Evolutionary conservation across 2,888 invertebrate genomes (phyloP), one percentile per base, ranked within the genome.

Genomic region (Cantharis rufa): DNA sequence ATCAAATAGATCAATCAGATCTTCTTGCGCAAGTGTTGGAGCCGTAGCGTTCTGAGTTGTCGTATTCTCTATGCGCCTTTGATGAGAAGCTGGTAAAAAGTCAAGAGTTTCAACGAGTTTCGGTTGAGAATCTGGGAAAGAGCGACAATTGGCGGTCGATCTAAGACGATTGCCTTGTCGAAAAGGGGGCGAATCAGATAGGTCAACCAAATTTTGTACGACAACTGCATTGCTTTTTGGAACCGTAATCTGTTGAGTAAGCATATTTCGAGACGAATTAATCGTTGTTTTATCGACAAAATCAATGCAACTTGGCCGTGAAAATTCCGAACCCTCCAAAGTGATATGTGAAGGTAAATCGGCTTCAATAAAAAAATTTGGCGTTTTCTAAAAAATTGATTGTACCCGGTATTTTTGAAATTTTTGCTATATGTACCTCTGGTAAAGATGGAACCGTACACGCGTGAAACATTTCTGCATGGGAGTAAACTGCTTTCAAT

Each of bases 271-370:
- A 3, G 2, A 11, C 3, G 3, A n/a, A 13, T 5, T 4, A 5
- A 5, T 32, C 32, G n/a, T 0, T n/a, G n/a, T n/a, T 1, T 5
- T n/a, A 48, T n/a, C 7, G n/a, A n/a, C n/a, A 48, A 1, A 7
- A n/a, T n/a, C 7, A 5, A n/a, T 7, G 11, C n/a, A 1, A 48
- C 5, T 28, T 28, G 0, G 3, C 10, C 27, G n/a, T 1, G n/a
- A n/a, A 1, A 96, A 95, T 72, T 97, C 92, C 24, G 94, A 92
- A 18, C 2, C 18, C 71, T 97, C 92, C 1, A 98, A 98, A 2
- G 98, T 95, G 72, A 97, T 95, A 86, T 99, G 99, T 18, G 95
- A 95, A 72, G 95, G 94, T 84, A 99, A 92, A 86, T 98, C 98
- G 64, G 97, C 94, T 90, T 96, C 94, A 79, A 95, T 92, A 80